Percentiles rank a stretch among this genome's conserved stretches.
These are phyloP conservation scores for Sebastes vulpes DNA, from an alignment of 2,797 vertebrate genomes.

Conservation along the genomic window DNA sequence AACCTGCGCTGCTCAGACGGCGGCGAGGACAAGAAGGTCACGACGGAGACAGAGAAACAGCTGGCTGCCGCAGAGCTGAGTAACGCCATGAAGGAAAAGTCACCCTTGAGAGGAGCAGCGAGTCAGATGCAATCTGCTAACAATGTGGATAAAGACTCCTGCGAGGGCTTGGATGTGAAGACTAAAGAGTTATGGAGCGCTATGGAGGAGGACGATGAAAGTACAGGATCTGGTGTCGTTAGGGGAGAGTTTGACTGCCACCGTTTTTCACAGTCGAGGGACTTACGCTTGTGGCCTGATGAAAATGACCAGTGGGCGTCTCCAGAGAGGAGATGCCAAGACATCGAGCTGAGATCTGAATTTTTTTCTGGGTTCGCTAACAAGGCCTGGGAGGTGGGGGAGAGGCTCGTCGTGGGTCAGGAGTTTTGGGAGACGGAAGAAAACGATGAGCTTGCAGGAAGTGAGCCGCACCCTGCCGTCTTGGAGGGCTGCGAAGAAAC, in stretches of 20 bases:
- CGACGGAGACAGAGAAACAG: conserved; percentile 73
- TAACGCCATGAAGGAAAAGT: conserved; percentile 71
- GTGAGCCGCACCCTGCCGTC: conserved; percentile 82
- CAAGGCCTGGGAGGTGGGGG: conserved; percentile 77
- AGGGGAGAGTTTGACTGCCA: conserved; percentile 82
- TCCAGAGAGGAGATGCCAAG: conserved; percentile 77
- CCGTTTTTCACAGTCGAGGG: conserved; percentile 69
- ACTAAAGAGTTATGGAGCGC: conserved; percentile 77
- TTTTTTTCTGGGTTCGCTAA: conserved; percentile 78
- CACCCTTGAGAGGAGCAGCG: conserved; percentile 56
- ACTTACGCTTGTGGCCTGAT: conserved; percentile 80
- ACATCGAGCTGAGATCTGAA: conserved; percentile 79
- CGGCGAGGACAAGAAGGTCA: conserved; percentile 56
- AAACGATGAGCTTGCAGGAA: conserved; percentile 86
- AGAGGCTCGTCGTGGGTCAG: conserved; percentile 73
- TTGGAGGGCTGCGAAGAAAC: conserved; percentile 64
- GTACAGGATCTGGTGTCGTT: conserved; percentile 49
- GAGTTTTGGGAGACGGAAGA: conserved; percentile 84
- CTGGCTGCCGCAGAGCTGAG: conserved; percentile 77
- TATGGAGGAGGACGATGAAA: conserved; percentile 72
- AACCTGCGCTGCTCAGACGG: conserved; percentile 75
- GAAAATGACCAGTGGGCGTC: conserved; percentile 88
- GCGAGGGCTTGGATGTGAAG: conserved; percentile 70
- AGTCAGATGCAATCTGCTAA: conserved; percentile 32
- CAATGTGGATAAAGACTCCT: conserved; percentile 50